These are phyloP conservation scores for Champsocephalus esox DNA, from an alignment of 2,797 vertebrate genomes.

Conservation along the genomic window DNA sequence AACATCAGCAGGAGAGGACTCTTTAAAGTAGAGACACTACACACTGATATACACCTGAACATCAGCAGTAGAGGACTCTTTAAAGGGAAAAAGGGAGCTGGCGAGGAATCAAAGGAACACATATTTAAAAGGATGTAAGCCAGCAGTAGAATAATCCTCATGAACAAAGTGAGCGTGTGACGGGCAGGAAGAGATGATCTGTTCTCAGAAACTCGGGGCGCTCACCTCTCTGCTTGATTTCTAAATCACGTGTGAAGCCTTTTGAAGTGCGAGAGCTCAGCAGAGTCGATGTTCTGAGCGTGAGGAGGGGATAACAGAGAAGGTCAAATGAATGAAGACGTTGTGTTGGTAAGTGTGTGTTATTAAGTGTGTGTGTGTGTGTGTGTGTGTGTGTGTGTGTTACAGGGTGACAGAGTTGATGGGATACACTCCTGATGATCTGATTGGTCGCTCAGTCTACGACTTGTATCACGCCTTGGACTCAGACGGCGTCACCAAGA, in stretches of 20 bases:
- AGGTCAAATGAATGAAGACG: background rate
- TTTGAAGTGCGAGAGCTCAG: constrained; percentile 49
- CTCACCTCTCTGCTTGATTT: constrained; percentile 36
- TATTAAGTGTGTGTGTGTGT: constrained; percentile 45
- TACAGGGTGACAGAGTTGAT: constrained; percentile 93
- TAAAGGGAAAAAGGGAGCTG: constrained; percentile 1
- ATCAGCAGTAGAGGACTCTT: no score
- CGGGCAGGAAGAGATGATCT: constrained; percentile 52
- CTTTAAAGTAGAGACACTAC: no score
- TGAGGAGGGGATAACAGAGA: background rate
- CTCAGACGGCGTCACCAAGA: constrained; percentile 94
- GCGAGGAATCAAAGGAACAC: constrained; percentile 15
- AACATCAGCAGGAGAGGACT: no score
- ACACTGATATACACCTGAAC: no score
- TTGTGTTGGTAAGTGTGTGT: background rate
- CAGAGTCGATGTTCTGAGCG: background rate
- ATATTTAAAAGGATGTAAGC: constrained; percentile 10
- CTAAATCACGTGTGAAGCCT: constrained; percentile 30
- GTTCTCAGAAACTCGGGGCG: constrained; percentile 36
- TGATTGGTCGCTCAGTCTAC: constrained; percentile 94
- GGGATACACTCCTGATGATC: constrained; percentile 95
- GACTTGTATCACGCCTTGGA: constrained; percentile 97
- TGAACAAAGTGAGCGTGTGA: constrained; percentile 48
- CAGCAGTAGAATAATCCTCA: constrained; percentile 39
- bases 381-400: constrained; percentile 41